Evolutionary conservation across 2,113 vertebrate species (phyloP).

Genomic region (Chionomys nivalis): DNA sequence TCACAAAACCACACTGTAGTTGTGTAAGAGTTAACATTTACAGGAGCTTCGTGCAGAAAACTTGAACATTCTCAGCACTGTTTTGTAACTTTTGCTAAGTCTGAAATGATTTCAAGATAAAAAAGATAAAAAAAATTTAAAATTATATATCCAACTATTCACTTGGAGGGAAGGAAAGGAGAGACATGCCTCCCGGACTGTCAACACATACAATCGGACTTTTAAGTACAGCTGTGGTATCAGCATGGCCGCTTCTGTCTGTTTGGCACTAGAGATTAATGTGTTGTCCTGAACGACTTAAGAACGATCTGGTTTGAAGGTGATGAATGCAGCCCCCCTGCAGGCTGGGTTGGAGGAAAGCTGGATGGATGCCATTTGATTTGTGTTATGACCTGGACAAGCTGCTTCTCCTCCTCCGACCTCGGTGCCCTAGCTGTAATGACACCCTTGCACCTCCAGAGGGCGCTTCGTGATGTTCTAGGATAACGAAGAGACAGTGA

Average conservation of each 20-base stretch:
- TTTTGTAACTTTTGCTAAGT: constrained; percentile 23
- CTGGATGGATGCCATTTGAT: background rate
- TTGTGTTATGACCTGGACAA: background rate
- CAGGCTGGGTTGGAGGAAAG: background rate
- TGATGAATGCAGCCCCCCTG: background rate
- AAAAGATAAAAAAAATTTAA: background rate
- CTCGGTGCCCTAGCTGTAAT: background rate
- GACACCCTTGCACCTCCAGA: background rate
- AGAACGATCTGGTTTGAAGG: background rate
- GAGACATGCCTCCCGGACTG: background rate
- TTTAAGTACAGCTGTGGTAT: background rate
- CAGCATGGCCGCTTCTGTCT: background rate
- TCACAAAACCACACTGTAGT: background rate
- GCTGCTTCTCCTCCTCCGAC: background rate
- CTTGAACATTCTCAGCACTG: background rate
- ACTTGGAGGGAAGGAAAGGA: background rate
- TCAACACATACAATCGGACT: background rate
- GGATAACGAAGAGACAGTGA: background rate
- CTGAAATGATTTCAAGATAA: constrained; percentile 29
- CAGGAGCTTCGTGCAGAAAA: background rate
- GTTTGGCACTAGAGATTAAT: background rate
- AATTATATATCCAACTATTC: background rate
- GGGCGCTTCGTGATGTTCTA: background rate
- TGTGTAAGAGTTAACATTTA: background rate
- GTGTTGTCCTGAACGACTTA: background rate